Evolutionary conservation across 2,888 invertebrate genomes (phyloP).

Genomic region (Clepsis dumicolana): DNA sequence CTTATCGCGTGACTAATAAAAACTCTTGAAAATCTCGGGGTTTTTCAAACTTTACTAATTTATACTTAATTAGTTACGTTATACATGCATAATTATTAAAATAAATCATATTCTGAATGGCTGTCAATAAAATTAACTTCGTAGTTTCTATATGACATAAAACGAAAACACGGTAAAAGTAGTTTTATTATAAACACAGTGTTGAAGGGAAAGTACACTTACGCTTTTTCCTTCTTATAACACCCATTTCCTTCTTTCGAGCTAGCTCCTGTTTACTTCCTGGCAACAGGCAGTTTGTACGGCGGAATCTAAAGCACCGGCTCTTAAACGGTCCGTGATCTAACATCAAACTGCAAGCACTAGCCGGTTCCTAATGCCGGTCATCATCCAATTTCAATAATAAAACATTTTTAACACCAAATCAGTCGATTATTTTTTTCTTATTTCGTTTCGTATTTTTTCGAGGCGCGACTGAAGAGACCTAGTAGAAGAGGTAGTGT

Average conservation of each 20-base stretch:
- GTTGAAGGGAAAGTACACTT: slow-evolving; percentile 69
- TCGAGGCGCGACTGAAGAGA: background rate
- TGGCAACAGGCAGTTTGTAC: slow-evolving; percentile 52
- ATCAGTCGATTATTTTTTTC: background rate
- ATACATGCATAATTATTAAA: too few species aligned
- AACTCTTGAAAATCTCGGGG: background rate
- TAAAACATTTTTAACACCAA: slow-evolving; percentile 39
- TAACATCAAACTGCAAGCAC: slow-evolving; percentile 68
- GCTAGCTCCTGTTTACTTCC: slow-evolving; percentile 64
- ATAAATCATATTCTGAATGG: too few species aligned
- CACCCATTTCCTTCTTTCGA: slow-evolving; percentile 75
- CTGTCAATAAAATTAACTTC: background rate
- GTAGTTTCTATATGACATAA: background rate
- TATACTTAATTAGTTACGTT: too few species aligned
- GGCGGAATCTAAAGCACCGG: slow-evolving; percentile 60
- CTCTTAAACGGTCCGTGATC: slow-evolving; percentile 60
- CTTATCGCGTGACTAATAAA: background rate
- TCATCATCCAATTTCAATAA: slow-evolving; percentile 70
- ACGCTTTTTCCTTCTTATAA: slow-evolving; percentile 83
- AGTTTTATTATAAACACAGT: background rate
- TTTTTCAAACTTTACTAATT: too few species aligned
- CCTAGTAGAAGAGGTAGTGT: slow-evolving; percentile 4
- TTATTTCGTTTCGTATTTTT: background rate
- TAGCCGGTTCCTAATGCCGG: slow-evolving; percentile 70
- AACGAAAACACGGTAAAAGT: background rate